Conservation (phyloP, 2,888 invertebrate species). For the Mimachlamys varia region DNA sequence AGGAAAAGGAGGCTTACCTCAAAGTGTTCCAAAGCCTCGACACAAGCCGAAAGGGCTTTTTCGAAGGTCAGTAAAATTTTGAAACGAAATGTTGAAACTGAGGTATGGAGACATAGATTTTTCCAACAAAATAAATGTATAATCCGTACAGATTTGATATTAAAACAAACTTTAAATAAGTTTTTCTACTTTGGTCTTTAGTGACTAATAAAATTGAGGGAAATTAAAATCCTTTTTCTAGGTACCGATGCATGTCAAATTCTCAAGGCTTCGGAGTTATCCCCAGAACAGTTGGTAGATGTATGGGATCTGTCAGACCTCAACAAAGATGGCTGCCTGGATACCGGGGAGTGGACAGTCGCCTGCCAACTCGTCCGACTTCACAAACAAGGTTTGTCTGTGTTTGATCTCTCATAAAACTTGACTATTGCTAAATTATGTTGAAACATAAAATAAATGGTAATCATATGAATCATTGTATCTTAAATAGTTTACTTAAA, state of each 20-base stretch:
- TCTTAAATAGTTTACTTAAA: neutral
- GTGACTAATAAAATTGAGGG: no score
- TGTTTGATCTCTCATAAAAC: neutral
- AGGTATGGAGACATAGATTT: no score
- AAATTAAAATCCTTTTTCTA: conserved; percentile 39
- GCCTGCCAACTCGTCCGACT: conserved; percentile 74
- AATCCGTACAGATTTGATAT: no score
- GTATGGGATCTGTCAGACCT: conserved; percentile 76
- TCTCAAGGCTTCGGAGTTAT: conserved; percentile 66
- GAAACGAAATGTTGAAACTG: no score
- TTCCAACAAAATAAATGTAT: no score
- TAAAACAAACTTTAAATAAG: no score
- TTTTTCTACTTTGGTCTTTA: no score
- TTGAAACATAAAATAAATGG: neutral
- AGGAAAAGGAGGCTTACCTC: conserved; percentile 69
- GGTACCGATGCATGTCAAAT: conserved; percentile 67
- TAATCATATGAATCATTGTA: neutral
- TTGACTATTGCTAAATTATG: neutral
- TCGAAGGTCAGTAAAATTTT: conserved; percentile 62
- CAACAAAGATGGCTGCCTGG: conserved; percentile 71
- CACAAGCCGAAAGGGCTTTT: conserved; percentile 57
- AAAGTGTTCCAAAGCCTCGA: conserved; percentile 71
- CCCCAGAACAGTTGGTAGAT: conserved; percentile 65
- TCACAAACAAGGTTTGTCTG: conserved; percentile 68
- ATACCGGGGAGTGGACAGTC: conserved; percentile 71